These are phyloP conservation scores for Nesoenas mayeri DNA, from an alignment of 2,113 vertebrate species.

Conservation along the genomic window DNA sequence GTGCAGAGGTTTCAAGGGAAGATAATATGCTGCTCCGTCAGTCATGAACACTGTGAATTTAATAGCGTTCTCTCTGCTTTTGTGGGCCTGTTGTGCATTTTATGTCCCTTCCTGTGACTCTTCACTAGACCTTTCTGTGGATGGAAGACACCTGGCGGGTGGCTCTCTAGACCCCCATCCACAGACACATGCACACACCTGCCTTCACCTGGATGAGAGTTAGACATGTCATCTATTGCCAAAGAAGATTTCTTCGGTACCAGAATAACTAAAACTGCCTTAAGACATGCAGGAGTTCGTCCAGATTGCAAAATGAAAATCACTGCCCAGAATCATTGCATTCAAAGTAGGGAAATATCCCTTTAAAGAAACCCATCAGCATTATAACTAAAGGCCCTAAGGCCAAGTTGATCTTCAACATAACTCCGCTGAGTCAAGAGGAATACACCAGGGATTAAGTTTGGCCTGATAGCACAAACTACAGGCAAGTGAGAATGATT, in stretches of 20 bases:
- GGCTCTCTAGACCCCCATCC: constrained; percentile 42
- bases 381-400: neutral
- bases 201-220: neutral
- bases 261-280: neutral
- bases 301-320: constrained; percentile 25
- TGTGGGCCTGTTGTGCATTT: neutral
- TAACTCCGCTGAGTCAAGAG: constrained; percentile 24
- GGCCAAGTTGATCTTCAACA: constrained; percentile 22
- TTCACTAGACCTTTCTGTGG: neutral
- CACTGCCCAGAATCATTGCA: constrained; percentile 5
- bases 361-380: constrained; percentile 28
- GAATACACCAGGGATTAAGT: constrained; percentile 32
- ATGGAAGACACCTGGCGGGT: neutral
- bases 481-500: constrained; percentile 43
- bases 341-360: constrained; percentile 45
- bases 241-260: neutral
- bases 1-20: neutral
- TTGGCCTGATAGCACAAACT: constrained; percentile 37
- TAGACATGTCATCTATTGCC: neutral
- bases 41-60: neutral
- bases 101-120: neutral
- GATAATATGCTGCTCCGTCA: neutral
- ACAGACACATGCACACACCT: constrained; percentile 40
- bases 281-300: constrained; percentile 32
- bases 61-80: neutral